Percentiles rank a stretch among this genome's conserved stretches.
phyloP scores from a whole-genome alignment of 1,140 invertebrate species.

The Calephelis virginiensis region DNA sequence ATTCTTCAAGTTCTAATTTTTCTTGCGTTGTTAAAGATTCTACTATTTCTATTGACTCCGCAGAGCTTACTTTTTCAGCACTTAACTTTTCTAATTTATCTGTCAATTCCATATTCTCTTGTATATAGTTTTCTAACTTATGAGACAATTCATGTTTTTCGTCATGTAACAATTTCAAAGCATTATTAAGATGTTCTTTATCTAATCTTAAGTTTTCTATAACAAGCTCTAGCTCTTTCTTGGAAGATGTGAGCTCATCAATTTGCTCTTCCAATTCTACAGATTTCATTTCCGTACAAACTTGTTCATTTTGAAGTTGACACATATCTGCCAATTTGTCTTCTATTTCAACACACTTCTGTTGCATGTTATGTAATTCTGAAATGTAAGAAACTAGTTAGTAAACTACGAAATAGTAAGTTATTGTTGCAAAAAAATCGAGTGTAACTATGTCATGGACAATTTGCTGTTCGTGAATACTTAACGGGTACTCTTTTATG shows the following conservation, averaged over 20 bases:
- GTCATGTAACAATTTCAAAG: constrained; percentile 78
- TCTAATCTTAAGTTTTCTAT: constrained; percentile 78
- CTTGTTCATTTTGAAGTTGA: constrained; percentile 81
- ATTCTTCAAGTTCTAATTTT: constrained; percentile 79
- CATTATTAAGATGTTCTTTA: constrained; percentile 75
- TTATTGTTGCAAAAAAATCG: no score
- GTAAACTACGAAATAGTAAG: no score
- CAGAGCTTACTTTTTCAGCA: constrained; percentile 82
- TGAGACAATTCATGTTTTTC: constrained; percentile 79
- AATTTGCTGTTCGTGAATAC: no score
- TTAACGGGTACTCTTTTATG: no score
- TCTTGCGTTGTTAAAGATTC: constrained; percentile 83
- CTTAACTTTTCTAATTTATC: constrained; percentile 84
- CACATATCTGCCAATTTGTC: constrained; percentile 79
- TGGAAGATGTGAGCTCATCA: constrained; percentile 75
- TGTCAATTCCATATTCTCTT: constrained; percentile 83
- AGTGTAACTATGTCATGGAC: no score
- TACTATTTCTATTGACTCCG: constrained; percentile 85
- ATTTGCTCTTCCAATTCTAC: constrained; percentile 85
- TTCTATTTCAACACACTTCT: constrained; percentile 80
- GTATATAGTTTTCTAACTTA: constrained; percentile 81
- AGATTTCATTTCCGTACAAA: constrained; percentile 84
- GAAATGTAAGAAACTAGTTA: constrained; percentile 33
- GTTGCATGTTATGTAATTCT: constrained; percentile 80
- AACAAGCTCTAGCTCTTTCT: constrained; percentile 76